Percentiles rank a stretch among this genome's conserved stretches.
These are phyloP conservation scores for Pseudorhombus dupliciocellatus DNA, from an alignment of 2,113 vertebrate genomes.

Conservation along the genomic window DNA sequence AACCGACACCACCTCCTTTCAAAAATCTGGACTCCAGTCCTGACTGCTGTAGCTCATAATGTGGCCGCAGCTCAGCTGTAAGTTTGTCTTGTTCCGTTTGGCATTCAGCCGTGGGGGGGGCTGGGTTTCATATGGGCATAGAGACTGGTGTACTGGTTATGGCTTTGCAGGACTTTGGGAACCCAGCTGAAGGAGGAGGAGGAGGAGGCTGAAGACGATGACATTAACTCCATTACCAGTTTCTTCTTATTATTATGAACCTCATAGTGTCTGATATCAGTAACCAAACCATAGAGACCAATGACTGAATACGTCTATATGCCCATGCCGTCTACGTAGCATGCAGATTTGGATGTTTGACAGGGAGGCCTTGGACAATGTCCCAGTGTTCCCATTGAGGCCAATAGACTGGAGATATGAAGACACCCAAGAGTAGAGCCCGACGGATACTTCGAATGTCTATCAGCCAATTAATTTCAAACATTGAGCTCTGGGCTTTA, in stretches of 20 bases:
- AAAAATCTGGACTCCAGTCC: constrained; percentile 65
- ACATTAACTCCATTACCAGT: constrained; percentile 14
- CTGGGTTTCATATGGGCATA: constrained; percentile 3
- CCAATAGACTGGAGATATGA: constrained; percentile 10
- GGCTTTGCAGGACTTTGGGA: constrained; percentile 10
- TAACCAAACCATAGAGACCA: constrained; percentile 34
- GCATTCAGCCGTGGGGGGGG: background rate
- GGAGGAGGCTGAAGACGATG: constrained; percentile 15
- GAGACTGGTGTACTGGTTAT: constrained; percentile 19
- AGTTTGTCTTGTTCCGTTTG: constrained; percentile 23
- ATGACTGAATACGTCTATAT: constrained; percentile 6
- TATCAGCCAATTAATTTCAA: background rate
- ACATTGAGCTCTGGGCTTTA: background rate
- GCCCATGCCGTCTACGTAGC: constrained; percentile 21
- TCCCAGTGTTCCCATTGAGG: constrained; percentile 8
- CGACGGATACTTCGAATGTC: background rate
- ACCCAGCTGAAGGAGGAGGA: background rate
- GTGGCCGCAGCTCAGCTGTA: constrained; percentile 14
- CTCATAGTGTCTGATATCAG: background rate
- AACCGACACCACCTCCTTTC: constrained; percentile 25
- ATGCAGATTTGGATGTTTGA: constrained; percentile 30
- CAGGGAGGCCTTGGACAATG: background rate
- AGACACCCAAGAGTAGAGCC: background rate
- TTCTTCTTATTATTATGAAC: constrained; percentile 16
- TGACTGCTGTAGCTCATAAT: constrained; percentile 19